Percentiles rank a stretch among this genome's conserved stretches.
Evolutionary conservation across 2,888 invertebrate species (phyloP).

Genomic region (Luffia ferchaultella): DNA sequence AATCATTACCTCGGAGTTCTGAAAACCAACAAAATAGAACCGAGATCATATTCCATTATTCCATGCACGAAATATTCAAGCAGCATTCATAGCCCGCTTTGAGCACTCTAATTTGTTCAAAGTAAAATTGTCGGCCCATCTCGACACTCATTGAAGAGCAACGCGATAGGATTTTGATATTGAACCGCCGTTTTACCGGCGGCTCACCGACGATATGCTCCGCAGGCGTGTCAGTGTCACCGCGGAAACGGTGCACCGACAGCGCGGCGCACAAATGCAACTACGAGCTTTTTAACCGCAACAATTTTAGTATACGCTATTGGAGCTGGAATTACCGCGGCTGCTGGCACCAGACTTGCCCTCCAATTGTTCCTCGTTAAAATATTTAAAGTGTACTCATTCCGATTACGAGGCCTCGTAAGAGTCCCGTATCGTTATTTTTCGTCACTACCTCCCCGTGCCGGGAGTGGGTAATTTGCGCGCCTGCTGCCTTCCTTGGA

Average conservation of each 20-base stretch:
- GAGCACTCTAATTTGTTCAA: constrained; percentile 74
- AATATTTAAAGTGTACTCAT: constrained; percentile 64
- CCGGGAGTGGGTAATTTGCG: constrained; percentile 42
- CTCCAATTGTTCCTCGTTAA: constrained; percentile 71
- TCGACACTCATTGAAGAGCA: constrained; percentile 28
- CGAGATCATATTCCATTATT: constrained; percentile 72
- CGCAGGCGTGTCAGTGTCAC: constrained; percentile 31
- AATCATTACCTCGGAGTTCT: constrained; percentile 67
- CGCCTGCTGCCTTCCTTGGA: constrained; percentile 78
- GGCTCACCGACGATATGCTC: constrained; percentile 15
- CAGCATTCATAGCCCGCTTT: constrained; percentile 63
- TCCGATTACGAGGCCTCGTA: constrained; percentile 64
- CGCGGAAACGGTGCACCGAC: constrained; percentile 48
- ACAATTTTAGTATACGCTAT: constrained; percentile 76
- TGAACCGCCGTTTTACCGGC: constrained; percentile 26
- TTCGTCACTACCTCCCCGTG: constrained; percentile 68
- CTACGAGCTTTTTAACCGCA: constrained; percentile 73
- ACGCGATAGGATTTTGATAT: constrained; percentile 27
- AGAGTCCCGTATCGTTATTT: constrained; percentile 71
- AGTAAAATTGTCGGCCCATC: constrained; percentile 61
- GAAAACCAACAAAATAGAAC: constrained; percentile 71
- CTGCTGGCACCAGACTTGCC: constrained; percentile 74
- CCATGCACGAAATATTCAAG: constrained; percentile 65
- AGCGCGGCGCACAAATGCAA: constrained; percentile 56
- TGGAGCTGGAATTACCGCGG: constrained; percentile 77